Conservation (phyloP, 2,888 invertebrate species). For the Galerucella calmariensis region DNA sequence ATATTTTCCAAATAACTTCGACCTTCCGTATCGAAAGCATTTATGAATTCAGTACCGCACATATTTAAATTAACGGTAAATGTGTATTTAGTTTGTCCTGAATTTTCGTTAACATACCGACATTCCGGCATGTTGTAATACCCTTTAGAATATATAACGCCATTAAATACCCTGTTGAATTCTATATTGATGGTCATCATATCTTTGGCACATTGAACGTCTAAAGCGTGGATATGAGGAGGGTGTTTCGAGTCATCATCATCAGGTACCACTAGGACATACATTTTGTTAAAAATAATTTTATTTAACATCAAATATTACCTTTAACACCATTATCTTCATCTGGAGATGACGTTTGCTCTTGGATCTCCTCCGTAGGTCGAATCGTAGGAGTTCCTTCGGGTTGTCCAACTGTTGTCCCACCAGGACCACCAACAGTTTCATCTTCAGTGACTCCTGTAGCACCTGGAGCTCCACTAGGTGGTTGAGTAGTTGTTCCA, state of each 20-base stretch:
- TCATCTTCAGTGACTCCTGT: background rate
- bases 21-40: conserved; percentile 80
- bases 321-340: conserved; percentile 24
- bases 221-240: conserved; percentile 79
- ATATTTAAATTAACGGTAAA: conserved; percentile 81
- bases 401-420: conserved; percentile 27
- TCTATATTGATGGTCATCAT: conserved; percentile 85
- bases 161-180: conserved; percentile 81
- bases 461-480: background rate
- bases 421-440: conserved; percentile 20
- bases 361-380: background rate
- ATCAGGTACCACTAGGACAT: conserved; percentile 25
- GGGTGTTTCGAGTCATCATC: conserved; percentile 77
- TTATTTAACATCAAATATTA: background rate
- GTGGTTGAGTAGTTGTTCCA: conserved; percentile 22
- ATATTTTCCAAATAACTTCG: conserved; percentile 84
- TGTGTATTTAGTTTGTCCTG: conserved; percentile 75
- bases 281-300: background rate
- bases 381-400: conserved; percentile 27
- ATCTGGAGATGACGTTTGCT: conserved; percentile 26
- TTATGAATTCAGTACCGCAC: conserved; percentile 83
- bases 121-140: conserved; percentile 76
- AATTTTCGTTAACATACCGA: conserved; percentile 78
- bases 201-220: conserved; percentile 82
- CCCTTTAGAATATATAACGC: conserved; percentile 85